These are phyloP conservation scores for Tridacna crocea DNA, from an alignment of 2,888 invertebrate genomes.

Conservation along the genomic window DNA sequence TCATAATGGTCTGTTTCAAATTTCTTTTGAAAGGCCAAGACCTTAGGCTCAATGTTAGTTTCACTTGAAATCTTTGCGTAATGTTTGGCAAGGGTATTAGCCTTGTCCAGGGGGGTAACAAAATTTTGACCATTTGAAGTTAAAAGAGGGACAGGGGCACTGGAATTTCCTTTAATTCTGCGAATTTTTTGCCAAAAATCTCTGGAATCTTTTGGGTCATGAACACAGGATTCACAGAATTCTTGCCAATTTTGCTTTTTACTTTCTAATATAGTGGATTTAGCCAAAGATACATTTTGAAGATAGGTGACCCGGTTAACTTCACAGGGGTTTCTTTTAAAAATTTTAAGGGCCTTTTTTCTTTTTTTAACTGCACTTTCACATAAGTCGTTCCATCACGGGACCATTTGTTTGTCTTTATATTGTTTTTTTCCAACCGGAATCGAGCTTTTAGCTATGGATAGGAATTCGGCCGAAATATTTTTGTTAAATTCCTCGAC, in stretches of 20 bases:
- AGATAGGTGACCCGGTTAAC: conserved; percentile 9
- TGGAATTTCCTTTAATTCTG: conserved; percentile 20
- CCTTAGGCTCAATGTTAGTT: conserved; percentile 4
- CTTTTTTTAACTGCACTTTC: not conserved
- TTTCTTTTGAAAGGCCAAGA: conserved; percentile 14
- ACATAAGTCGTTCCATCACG: conserved; percentile 16
- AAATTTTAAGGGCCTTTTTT: conserved; percentile 15
- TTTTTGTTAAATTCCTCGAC: not conserved
- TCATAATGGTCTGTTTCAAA: too few relatives aligned
- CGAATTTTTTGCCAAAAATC: conserved; percentile 28
- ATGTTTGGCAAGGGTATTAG: conserved; percentile 7
- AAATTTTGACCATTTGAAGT: not conserved
- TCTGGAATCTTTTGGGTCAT: not conserved
- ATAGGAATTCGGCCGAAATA: not conserved
- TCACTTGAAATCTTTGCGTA: conserved; percentile 28
- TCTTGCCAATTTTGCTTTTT: conserved; percentile 18
- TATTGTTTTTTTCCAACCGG: not conserved
- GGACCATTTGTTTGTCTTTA: not conserved
- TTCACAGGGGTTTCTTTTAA: conserved; percentile 19
- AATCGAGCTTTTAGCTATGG: not conserved
- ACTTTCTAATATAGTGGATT: not conserved
- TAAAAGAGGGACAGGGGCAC: not conserved
- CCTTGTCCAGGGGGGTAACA: conserved; percentile 17
- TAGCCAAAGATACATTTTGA: not conserved
- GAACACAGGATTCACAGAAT: conserved; percentile 11